Evolutionary conservation across 1,140 invertebrate species (phyloP), one percentile per base, ranked within the genome.

Genomic region (Druon quercuslanigerum): DNA sequence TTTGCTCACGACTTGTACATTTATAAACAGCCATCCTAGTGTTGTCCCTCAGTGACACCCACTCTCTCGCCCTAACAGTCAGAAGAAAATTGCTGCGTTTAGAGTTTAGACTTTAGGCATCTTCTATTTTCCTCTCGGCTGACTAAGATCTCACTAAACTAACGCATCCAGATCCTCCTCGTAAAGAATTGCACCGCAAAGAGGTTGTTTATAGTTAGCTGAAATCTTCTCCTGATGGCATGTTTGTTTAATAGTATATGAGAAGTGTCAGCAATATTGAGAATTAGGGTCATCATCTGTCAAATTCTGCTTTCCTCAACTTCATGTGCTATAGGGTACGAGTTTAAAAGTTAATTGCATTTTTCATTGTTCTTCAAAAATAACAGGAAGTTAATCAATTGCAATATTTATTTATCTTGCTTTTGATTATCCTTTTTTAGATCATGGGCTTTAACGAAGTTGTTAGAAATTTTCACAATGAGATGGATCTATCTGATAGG

Each of bases 181-280:
- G 20, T 1, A 13, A 50, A 75, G 57, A 75, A 51, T 75, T 57
- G 51, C 73, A 12, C 33, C 19, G 33, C 46, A 70, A 70, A 66
- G 60, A 66, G 40, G 60, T 66, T 66, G 60, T 66, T 66, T 66
- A 66, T 66, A 66, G 60, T 33, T 16, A 66, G 60, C 40, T 66
- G 25, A 66, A 66, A 66, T 66, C 60, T 66, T 33, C 60, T 66
- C 25, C 20, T 60, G 20, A 33, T 60, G 57, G 57, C 8, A 60
- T 40, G 57, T 60, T 60, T 60, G 57, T 13, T 33, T 60, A 60
- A 60, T 60, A 25, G 19, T 46, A 9, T 60, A 60, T 60, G 57
- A 60, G 57, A 60, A 25, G 57, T 60, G 57, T 60, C 57, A 14
- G 57, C 40, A 60, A 60, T 60, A 60, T 60, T 60, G 57, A 40